Evolutionary conservation across 2,797 vertebrate species (phyloP), one percentile per base, ranked within the genome.

Genomic region (Ambastaia sidthimunki): DNA sequence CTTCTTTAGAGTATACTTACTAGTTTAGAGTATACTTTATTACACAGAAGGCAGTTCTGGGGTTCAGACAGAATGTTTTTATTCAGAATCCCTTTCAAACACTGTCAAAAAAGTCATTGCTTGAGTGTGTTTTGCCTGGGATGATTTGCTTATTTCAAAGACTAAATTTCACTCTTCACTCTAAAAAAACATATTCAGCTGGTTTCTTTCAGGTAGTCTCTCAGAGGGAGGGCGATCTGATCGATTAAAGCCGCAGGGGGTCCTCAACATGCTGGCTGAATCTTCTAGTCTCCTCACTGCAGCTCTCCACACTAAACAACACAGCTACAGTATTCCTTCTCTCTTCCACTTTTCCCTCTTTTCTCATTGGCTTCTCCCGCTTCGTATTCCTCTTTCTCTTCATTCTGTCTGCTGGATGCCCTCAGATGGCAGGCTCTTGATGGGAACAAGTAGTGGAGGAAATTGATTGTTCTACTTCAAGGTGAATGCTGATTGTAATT

Each of bases 401-500:
- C 52, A 44, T 18, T 74, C 50, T 41, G 21, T 74, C 50, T 69
- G 48, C 65, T 71, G 44, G 31, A 72, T 76, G 25, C 68, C 23
- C 67, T 72, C 23, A 68, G 57, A 69, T 74, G 66, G 63, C 69
- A 74, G 52, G 44, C 25, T 48, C 47, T 81, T 79, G 60, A 71
- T 72, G 63, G 31, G 34, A 69, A 72, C 60, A 62, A 69, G 62
- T 66, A 47, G 68, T 62, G 47, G 28, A 63, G 11, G 41, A 50
- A 65, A 82, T 77, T 86, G 83, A 84, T 84, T 83, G 71, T 62
- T 76, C 59, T 47, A 23, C 60, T 71, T 69, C 65, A 62, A 73
- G 71, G 71, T 80, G 68, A 69, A 59, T 71, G 54, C 68, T 86
- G 83, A 83, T 86, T 81, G 72, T 75, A 80, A 75, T 75, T 68